Conservation (phyloP, 2,888 invertebrate species). For the Theretra japonica region DNA sequence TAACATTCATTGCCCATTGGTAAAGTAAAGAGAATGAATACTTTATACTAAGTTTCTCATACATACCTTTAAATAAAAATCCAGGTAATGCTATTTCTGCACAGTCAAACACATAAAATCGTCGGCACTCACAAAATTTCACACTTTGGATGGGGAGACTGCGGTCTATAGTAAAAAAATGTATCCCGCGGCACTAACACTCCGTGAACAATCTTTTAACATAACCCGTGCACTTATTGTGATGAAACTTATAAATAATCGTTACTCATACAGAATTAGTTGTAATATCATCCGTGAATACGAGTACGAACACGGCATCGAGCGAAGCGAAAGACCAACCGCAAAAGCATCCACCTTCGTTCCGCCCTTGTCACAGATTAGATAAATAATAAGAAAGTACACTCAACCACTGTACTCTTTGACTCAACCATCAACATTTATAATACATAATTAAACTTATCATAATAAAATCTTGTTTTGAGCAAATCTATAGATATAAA, state of each 20-base stretch:
- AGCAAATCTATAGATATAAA: too few relatives aligned
- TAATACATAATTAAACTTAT: too few relatives aligned
- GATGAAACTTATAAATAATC: constrained; percentile 60
- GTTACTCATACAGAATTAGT: constrained; percentile 70
- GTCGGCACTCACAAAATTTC: constrained; percentile 71
- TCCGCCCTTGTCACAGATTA: constrained; percentile 69
- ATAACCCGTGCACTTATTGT: constrained; percentile 63
- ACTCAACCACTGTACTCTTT: not conserved
- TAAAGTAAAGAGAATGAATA: constrained; percentile 32
- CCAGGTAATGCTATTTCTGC: constrained; percentile 62
- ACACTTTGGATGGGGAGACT: constrained; percentile 64
- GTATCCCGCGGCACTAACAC: constrained; percentile 69
- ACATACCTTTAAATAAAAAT: constrained; percentile 62
- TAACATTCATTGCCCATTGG: constrained; percentile 30
- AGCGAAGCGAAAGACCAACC: constrained; percentile 76
- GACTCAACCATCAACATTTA: too few relatives aligned
- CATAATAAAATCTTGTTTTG: too few relatives aligned
- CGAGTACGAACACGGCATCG: constrained; percentile 81
- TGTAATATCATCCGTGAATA: constrained; percentile 74
- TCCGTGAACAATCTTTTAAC: constrained; percentile 59
- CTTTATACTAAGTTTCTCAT: constrained; percentile 35
- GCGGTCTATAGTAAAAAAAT: constrained; percentile 61
- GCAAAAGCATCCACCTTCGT: constrained; percentile 71
- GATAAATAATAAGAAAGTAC: constrained; percentile 33
- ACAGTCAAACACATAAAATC: constrained; percentile 70